Base-by-base conservation (phyloP, 2,113 vertebrate species). In the Myotis brandtii region DNA sequence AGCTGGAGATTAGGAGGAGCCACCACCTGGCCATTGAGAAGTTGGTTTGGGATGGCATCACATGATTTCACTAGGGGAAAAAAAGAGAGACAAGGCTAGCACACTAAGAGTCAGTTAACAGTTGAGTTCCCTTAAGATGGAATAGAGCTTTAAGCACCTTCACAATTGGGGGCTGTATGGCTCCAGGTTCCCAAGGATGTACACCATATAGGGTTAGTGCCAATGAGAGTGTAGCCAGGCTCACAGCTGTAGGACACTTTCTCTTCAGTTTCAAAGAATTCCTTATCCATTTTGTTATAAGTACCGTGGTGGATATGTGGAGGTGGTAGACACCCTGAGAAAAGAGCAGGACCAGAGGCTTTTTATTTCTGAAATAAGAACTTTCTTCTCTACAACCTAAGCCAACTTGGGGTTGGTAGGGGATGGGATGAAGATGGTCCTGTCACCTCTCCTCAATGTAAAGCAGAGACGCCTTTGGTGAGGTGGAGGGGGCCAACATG, bases 241-340 rank as follows among this genome's bases (percentile, higher is more conserved):
- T 96, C 54, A 82, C 95, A 97, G 67, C 67, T 92, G 83, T 95
- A 97, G 79, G 46, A 79, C 23, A 94, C 95, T 46, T 56, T 18
- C 46, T 82, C 69, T 70, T 95, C 96, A 89, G 56, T 27, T 48
- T n/a, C 7, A 88, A 97, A 96, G 48, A 88, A 62, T 32, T 95
- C 95, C 34, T 93, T 81, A 82, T 80, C 67, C 62, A 43, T 67
- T 25, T 32, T 25, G 32, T 62, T 86, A 86, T 77, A 83, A 56
- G 59, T 52, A 62, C 95, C 88, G 8, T 97, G 96, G 18, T 59
- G 7, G 40, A 88, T 73, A 59, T 9, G 54, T 79, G 48, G 85
- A 94, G 95, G 85, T 85, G 98, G 97, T 43, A 62, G 30, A 3
- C 98, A 98, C 66, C 96, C 96, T 97, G 62, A 89, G 88, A 37